Conservation (phyloP, 2,113 vertebrate genomes). For the Procavia capensis region DNA sequence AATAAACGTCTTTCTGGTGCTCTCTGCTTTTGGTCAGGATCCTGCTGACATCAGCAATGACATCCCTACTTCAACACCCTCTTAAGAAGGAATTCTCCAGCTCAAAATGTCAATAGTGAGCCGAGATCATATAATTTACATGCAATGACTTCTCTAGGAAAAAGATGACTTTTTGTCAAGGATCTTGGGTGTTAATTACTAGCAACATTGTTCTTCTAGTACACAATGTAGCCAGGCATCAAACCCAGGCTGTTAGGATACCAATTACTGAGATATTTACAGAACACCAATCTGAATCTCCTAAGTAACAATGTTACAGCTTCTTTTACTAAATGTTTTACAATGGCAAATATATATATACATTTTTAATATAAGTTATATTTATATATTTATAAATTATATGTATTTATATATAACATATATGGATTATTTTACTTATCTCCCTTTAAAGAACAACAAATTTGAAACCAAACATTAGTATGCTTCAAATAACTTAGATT, state of each 20-base stretch:
- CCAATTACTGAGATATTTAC: neutral
- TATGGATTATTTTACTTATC: neutral
- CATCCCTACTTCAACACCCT: too few relatives aligned
- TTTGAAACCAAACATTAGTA: neutral
- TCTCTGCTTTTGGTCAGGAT: too few relatives aligned
- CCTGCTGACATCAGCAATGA: too few relatives aligned
- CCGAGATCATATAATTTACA: neutral
- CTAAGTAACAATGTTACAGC: neutral
- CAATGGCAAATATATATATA: too few relatives aligned
- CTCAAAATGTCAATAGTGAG: neutral
- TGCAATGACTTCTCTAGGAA: neutral
- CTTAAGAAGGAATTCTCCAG: neutral
- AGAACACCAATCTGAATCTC: neutral
- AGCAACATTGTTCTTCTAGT: neutral
- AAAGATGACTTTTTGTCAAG: neutral
- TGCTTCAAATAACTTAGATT: constrained; percentile 7
- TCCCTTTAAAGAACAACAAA: neutral
- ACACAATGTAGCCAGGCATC: neutral
- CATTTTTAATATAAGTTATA: too few relatives aligned
- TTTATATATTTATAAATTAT: too few relatives aligned
- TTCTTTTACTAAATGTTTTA: neutral
- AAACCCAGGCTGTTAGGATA: neutral
- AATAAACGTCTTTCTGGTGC: too few relatives aligned
- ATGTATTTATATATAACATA: too few relatives aligned
- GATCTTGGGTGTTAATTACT: neutral